Percentiles rank a stretch among this genome's conserved stretches.
phyloP scores from a whole-genome alignment of 2,888 invertebrate genomes.

The Harpalus rubripes region DNA sequence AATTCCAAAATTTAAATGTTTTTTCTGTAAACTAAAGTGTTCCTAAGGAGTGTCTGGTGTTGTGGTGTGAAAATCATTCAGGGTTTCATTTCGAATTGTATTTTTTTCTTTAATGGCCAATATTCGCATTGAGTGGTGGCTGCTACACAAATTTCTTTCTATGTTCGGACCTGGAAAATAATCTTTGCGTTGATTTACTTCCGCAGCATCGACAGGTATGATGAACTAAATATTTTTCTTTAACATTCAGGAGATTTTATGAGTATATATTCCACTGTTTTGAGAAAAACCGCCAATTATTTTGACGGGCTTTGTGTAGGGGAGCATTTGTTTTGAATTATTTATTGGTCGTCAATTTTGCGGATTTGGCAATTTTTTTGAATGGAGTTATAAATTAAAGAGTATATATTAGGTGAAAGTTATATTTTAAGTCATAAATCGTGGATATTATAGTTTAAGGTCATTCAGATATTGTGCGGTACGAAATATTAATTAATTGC shows the following conservation, averaged over 20 bases:
- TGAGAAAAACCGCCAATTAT: conserved; percentile 29
- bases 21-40: conserved; percentile 56
- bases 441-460: conserved; percentile 18
- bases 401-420: not conserved
- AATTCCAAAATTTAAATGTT: conserved; percentile 62
- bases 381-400: not conserved
- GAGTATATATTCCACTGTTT: not conserved
- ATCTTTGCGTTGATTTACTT: conserved; percentile 54
- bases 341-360: conserved; percentile 6
- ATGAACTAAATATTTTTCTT: conserved; percentile 6
- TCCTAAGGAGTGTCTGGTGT: conserved; percentile 56
- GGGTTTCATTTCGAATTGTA: conserved; percentile 52
- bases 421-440: conserved; percentile 14
- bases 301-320: not conserved
- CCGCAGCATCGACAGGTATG: conserved; percentile 63
- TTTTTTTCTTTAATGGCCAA: conserved; percentile 57
- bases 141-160: conserved; percentile 59
- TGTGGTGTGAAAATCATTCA: conserved; percentile 56
- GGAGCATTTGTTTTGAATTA: conserved; percentile 40
- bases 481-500: conserved; percentile 15
- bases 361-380: not conserved
- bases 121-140: conserved; percentile 55
- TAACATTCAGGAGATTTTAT: not conserved
- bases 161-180: conserved; percentile 62
- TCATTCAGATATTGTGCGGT: conserved; percentile 28